Evolutionary conservation across 2,888 invertebrate genomes (phyloP), one percentile per base, ranked within the genome.

Genomic region (Chloroclystis v-ata): DNA sequence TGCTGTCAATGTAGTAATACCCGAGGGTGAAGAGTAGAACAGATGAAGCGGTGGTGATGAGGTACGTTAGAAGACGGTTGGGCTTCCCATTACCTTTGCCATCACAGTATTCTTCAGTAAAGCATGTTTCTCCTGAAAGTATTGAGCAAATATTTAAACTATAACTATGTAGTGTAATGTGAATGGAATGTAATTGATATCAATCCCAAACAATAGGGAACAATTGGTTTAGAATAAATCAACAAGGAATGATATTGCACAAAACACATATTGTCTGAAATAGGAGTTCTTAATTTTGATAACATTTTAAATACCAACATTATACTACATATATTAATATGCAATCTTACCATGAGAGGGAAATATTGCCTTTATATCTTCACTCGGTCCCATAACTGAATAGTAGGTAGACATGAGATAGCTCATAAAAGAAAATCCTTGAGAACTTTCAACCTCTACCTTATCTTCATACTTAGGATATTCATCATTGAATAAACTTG

Each of bases 1-100:
- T 91, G 67, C 92, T 94, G 75, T 94, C 94, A 52, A 95, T 91
- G 60, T 92, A 92, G 72, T 94, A 93, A 77, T 94, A 93, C 13
- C 94, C 93, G 49, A 95, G 88, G 11, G 92, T 90, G 66, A 95
- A 95, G 39, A 94, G 74, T 5, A 95, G 81, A 0, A 93, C 91
- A 0, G 94, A 91, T n/a, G 90, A 78, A 2, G 94, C 92, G n/a
- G 93, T 91, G 37, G 94, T 89, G 9, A 89, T 67, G 25, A 93
- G 79, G 69, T 90, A 92, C 1, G 91, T 86, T 9, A 93, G 65
- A 1, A 90, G 60, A 11, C 90, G 81, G 54, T 88, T 89, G 47
- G 67, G 75, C 12, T 76, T 71, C 4, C 75, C 70, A 10, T 65
- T 68, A 20, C 69, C 68, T 56, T 72, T 74, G 10, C 82, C 82